Percentiles rank a stretch among this genome's conserved stretches.
Conservation (phyloP, 2,113 vertebrate genomes). For the Uria lomvia region DNA sequence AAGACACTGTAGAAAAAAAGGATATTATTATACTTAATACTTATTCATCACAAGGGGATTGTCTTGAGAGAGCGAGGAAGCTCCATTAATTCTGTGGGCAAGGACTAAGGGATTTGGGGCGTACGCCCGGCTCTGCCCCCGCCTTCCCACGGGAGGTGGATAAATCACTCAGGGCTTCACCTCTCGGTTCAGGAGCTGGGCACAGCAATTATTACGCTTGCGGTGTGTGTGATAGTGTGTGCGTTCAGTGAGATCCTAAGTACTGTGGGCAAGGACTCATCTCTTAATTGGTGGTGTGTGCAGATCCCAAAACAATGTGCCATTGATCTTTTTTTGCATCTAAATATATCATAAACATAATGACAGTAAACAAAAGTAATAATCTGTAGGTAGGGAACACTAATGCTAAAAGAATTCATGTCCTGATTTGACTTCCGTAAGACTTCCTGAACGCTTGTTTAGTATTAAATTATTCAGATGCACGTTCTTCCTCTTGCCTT, state of each 20-base stretch:
- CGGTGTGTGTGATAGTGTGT: rapidly evolving
- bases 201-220: rapidly evolving
- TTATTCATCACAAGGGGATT: neutral
- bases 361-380: neutral
- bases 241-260: rapidly evolving
- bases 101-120: neutral
- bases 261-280: neutral
- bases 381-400: neutral
- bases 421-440: neutral
- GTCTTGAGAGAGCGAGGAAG: neutral
- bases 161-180: neutral
- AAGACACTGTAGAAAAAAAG: neutral
- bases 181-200: neutral
- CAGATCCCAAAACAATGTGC: neutral
- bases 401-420: neutral
- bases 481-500: neutral
- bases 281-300: neutral
- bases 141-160: neutral
- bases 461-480: neutral
- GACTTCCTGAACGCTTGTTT: neutral
- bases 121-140: neutral
- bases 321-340: neutral
- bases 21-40: neutral
- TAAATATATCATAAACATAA: neutral
- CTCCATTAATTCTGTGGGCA: neutral